Evolutionary conservation across 2,888 invertebrate species (phyloP).

Genomic region (Ischnura elegans): DNA sequence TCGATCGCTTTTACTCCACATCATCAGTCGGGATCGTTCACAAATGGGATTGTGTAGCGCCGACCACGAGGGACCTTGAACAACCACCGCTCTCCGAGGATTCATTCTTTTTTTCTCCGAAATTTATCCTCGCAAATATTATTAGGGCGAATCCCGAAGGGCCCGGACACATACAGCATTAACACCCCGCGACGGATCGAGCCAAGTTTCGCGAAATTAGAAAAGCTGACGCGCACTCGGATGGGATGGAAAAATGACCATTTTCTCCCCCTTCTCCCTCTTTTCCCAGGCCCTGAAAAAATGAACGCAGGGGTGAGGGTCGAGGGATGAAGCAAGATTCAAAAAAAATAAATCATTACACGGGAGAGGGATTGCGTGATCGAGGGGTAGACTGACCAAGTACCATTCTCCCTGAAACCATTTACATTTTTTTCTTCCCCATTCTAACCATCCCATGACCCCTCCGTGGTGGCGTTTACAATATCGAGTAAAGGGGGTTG

Average conservation of each 20-base stretch:
- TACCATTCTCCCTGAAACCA: no score
- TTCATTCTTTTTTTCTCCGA: background rate
- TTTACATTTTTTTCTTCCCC: no score
- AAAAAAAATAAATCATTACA: background rate
- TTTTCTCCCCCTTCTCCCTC: background rate
- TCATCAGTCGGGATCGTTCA: background rate
- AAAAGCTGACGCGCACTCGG: background rate
- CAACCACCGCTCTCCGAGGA: background rate
- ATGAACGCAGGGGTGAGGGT: background rate
- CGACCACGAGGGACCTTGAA: background rate
- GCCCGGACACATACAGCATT: background rate
- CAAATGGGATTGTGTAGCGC: background rate
- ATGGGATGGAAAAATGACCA: background rate
- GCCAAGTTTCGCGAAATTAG: background rate
- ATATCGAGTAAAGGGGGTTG: background rate
- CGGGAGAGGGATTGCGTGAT: no score
- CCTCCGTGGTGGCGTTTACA: background rate
- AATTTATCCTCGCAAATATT: conserved; percentile 5
- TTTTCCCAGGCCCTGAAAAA: background rate
- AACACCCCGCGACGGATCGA: background rate
- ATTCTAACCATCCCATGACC: background rate
- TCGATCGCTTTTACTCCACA: background rate
- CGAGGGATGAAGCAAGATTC: background rate
- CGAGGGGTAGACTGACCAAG: no score
- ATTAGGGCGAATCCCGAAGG: background rate